These are phyloP conservation scores for Hassar affinis DNA, from an alignment of 2,113 vertebrate species.

Conservation along the genomic window DNA sequence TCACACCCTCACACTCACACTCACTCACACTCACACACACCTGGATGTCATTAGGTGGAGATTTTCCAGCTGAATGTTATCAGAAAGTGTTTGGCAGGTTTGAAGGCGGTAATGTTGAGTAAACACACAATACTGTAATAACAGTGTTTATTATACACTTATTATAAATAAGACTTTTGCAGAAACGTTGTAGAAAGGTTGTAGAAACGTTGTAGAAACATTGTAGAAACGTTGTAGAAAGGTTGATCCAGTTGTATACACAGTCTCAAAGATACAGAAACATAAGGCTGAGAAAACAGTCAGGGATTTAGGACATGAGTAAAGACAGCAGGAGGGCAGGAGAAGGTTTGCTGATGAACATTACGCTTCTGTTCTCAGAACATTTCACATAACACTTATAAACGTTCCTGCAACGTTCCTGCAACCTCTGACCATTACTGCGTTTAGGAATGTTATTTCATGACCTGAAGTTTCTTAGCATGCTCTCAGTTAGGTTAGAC, in stretches of 20 bases:
- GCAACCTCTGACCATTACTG: background rate
- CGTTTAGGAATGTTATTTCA: too few species aligned
- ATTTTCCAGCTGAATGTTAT: constrained; percentile 14
- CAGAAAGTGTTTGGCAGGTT: constrained; percentile 4
- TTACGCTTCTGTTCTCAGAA: background rate
- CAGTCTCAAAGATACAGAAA: background rate
- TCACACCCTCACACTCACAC: background rate
- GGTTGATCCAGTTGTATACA: background rate
- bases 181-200: too few species aligned
- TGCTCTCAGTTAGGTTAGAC: too few species aligned
- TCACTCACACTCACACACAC: background rate
- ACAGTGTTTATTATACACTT: background rate
- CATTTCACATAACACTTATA: background rate
- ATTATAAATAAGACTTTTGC: background rate
- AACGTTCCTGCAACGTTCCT: background rate
- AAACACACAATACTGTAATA: too few species aligned
- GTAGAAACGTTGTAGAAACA: too few species aligned
- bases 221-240: background rate
- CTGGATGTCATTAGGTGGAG: constrained; percentile 19
- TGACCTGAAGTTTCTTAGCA: too few species aligned
- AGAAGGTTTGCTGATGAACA: background rate
- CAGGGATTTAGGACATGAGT: background rate
- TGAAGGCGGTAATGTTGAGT: background rate
- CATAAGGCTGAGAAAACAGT: background rate
- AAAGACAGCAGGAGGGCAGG: background rate